Conservation (phyloP, 1,140 invertebrate species). For the Diabrotica undecimpunctata region DNA sequence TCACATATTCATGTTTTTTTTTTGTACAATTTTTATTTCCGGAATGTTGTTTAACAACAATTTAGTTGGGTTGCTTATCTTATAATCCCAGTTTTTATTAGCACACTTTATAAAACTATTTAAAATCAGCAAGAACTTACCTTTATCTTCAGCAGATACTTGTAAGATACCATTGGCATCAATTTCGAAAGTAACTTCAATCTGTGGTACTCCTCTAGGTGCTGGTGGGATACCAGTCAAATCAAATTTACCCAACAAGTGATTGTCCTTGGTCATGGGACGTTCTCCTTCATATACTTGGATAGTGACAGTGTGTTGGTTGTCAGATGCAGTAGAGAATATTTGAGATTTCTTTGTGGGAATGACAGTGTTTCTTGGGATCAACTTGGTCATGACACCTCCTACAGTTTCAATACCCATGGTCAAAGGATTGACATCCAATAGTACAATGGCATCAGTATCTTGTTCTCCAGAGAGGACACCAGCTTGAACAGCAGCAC, state of each 20-base stretch:
- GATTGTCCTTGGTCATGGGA: conserved; percentile 99
- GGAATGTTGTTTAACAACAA: no score
- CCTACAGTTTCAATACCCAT: conserved; percentile 99
- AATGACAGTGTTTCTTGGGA: conserved; percentile 96
- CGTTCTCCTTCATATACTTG: conserved; percentile 97
- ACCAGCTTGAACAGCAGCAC: conserved; percentile 97
- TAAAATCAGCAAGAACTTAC: conserved; percentile 42
- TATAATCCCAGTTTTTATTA: no score
- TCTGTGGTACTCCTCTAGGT: conserved; percentile 96
- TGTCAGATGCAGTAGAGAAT: conserved; percentile 98
- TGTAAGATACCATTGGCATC: conserved; percentile 93
- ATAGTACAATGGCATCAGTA: conserved; percentile 92
- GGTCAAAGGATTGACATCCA: conserved; percentile 95
- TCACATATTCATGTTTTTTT: no score
- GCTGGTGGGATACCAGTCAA: conserved; percentile 97
- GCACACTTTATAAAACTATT: no score
- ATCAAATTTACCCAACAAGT: conserved; percentile 94
- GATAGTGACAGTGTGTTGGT: conserved; percentile 98
- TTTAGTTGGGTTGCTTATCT: no score
- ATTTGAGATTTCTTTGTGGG: conserved; percentile 99
- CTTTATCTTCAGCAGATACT: conserved; percentile 97
- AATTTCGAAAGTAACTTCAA: conserved; percentile 98
- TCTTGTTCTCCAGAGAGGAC: conserved; percentile 87
- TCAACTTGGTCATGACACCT: conserved; percentile 99
- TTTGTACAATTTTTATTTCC: no score